Conservation (phyloP, 92 coral and sea anemone species). For the Paragorgia papillata region DNA sequence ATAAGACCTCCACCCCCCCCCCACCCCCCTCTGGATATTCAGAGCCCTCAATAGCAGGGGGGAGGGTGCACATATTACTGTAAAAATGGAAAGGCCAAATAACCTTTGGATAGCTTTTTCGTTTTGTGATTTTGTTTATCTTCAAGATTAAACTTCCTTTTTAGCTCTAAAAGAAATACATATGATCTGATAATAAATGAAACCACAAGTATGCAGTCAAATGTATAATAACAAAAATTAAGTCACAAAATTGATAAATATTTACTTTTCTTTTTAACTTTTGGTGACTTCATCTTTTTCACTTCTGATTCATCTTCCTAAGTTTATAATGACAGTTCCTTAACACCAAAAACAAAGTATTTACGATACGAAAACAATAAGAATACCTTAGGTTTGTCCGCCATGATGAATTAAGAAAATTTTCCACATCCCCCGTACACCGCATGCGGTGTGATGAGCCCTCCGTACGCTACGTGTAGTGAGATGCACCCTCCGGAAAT, state of each 20-base stretch:
- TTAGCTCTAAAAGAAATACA: slow-evolving; percentile 15
- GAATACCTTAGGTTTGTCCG: slow-evolving; percentile 30
- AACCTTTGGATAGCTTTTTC: slow-evolving; percentile 4
- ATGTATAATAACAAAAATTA: too few relatives aligned
- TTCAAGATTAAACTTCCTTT: slow-evolving; percentile 7
- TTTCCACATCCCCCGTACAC: neutral
- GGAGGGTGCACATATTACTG: too few relatives aligned
- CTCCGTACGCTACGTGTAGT: too few relatives aligned
- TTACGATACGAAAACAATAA: too few relatives aligned
- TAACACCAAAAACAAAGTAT: too few relatives aligned
- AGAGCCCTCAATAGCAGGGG: too few relatives aligned
- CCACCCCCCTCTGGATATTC: too few relatives aligned
- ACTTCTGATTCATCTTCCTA: neutral
- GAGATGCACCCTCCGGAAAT: too few relatives aligned
- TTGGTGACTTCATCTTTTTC: neutral
- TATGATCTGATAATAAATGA: neutral
- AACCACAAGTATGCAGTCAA: neutral
- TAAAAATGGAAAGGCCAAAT: too few relatives aligned
- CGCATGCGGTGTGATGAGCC: too few relatives aligned
- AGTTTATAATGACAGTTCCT: neutral
- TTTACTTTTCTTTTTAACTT: slow-evolving; percentile 21
- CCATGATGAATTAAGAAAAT: slow-evolving; percentile 8
- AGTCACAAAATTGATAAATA: neutral
- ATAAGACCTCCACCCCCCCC: too few relatives aligned
- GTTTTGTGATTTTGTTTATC: neutral